Conservation (phyloP, 2,113 vertebrate species). For the Sakesphorus luctuosus region DNA sequence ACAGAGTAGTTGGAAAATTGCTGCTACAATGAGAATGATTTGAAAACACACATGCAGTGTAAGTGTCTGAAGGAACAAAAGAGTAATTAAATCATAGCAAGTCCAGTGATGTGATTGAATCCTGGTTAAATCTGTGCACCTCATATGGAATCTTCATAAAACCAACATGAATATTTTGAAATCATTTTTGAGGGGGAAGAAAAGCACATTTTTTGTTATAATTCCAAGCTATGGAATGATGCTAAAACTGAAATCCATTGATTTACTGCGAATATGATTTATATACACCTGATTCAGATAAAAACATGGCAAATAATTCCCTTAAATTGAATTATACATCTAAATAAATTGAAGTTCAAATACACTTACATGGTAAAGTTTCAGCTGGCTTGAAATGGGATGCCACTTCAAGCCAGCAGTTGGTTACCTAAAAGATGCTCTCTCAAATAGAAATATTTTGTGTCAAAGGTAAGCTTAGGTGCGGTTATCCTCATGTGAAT, state of each 20-base stretch:
- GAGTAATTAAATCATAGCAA: conserved; percentile 68
- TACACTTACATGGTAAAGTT: not conserved
- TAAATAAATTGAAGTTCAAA: conserved; percentile 57
- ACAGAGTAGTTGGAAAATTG: conserved; percentile 57
- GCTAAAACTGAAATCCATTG: conserved; percentile 30
- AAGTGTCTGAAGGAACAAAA: conserved; percentile 70
- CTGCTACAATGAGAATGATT: conserved; percentile 26
- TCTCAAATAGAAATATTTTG: not conserved
- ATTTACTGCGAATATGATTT: conserved; percentile 23
- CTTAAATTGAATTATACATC: conserved; percentile 4
- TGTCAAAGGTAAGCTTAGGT: not conserved
- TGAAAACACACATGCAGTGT: conserved; percentile 55
- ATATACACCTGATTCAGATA: conserved; percentile 18
- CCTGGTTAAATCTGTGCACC: conserved; percentile 44
- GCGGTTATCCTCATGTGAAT: not conserved
- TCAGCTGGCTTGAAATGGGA: not conserved
- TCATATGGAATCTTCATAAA: conserved; percentile 30
- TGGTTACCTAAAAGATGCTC: not conserved
- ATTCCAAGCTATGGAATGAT: conserved; percentile 39
- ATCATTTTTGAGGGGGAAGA: not conserved
- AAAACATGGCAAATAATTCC: conserved; percentile 47
- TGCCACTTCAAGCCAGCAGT: not conserved
- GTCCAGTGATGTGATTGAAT: conserved; percentile 31
- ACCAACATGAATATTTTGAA: not conserved
- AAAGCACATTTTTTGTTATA: not conserved